A percentile compares a stretch with the other conserved stretches of the same genome.
Conservation (phyloP, 2,888 invertebrate species). For the Luperina testacea region DNA sequence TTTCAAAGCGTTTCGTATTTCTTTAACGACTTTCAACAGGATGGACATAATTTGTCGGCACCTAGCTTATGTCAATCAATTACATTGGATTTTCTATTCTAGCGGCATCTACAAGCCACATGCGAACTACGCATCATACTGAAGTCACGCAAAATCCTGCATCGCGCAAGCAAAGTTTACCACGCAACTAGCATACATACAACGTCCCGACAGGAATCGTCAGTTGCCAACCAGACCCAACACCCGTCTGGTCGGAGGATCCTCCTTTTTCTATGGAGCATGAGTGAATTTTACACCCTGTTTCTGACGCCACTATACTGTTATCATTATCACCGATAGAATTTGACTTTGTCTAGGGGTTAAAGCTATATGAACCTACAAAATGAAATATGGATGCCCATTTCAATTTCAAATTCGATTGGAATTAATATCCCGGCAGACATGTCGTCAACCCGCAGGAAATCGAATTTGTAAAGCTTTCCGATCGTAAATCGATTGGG, state of each 20-base stretch:
- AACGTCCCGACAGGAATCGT: background rate
- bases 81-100: too few species aligned
- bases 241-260: background rate
- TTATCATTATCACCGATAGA: background rate
- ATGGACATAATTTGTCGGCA: background rate
- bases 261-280: background rate
- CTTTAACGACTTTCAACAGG: background rate
- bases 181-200: background rate
- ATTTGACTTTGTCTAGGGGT: background rate
- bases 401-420: slow-evolving; percentile 42
- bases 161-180: too few species aligned
- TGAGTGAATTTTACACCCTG: background rate
- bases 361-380: background rate
- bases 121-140: background rate
- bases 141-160: background rate
- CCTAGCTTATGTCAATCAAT: background rate
- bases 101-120: background rate
- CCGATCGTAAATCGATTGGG: slow-evolving; percentile 56
- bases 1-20: background rate
- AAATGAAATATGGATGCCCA: slow-evolving; percentile 15
- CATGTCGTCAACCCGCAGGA: slow-evolving; percentile 26
- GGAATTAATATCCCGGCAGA: slow-evolving; percentile 43
- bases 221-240: background rate
- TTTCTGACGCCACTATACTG: background rate
- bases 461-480: slow-evolving; percentile 47